Base-by-base conservation (phyloP, 1,140 invertebrate species). In the Agrypnia vestita region DNA sequence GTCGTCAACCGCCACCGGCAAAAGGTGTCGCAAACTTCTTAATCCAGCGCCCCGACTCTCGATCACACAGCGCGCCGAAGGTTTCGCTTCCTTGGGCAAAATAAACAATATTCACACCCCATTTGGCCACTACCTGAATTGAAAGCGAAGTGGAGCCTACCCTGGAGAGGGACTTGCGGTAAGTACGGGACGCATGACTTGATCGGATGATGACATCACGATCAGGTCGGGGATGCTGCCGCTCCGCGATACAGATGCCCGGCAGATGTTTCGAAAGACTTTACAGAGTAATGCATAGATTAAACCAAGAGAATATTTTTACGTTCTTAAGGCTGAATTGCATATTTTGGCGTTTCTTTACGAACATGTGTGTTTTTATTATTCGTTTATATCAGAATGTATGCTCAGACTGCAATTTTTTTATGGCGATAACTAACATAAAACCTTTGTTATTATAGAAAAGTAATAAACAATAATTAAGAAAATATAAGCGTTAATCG, bases 61-160 rank as follows among this genome's bases (percentile, higher is more conserved):
- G 51, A 61, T 80, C 79, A 80, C 79, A 74, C 62, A 76, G 74
- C 35, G n/a, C 44, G 56, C 46, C 12, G 67, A 67, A 75, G 19
- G 72, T 62, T 51, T 55, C 15, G 46, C 59, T 62, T 53, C 49
- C 78, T 77, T 76, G 53, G 17, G 74, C 80, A 78, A 64, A 74
- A 53, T 73, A 77, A 81, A 81, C 55, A 81, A 49, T 53, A 74
- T 47, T 74, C 61, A 61, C 80, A 55, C 44, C 76, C 69, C 80
- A 78, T 81, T 81, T 81, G 46, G 67, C 69, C 15, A 81, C 80
- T 81, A 81, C 80, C 80, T 81, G 80, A 81, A 81, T 80, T 80
- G 19, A 56, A 76, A 21, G 43, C 44, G 79, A 80, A 67, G 46
- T 44, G 69, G 71, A 47, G 46, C 21, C 35, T 10, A 15, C 47